Evolutionary conservation across 2,797 vertebrate genomes (phyloP), one percentile per base, ranked within the genome.

Genomic region (Harpagifer antarcticus): DNA sequence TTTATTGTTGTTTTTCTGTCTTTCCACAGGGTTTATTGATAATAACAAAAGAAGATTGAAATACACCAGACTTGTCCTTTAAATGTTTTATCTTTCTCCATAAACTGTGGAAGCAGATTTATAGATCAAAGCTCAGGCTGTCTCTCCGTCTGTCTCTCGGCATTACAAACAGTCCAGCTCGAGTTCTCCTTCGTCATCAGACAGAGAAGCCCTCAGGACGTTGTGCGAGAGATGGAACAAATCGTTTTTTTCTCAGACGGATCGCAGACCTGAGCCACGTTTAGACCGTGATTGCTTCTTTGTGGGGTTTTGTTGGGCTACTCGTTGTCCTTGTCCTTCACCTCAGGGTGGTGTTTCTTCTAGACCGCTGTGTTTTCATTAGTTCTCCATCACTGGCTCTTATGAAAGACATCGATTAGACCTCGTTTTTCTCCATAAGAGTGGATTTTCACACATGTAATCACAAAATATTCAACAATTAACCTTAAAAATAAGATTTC

Each of bases 181-280:
- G 54, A 11, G 54, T 61, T 79, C 53, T 64, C 45, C 50, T 75
- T 62, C 66, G 63, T 86, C 74, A 80, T 86, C 76, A 83, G 67
- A 76, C 74, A 72, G 64, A 54, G 73, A 87, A 61, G 57, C 81
- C 83, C 61, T 64, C 74, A 60, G 83, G 88, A 82, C 72, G 52
- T 47, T 53, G 40, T 55, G 73, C 14, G 9, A 74, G 47, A 81
- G 59, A 80, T 81, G 76, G 78, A 91, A 82, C 86, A 89, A 89
- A 85, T 77, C 31, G 61, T 88, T 80, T 88, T 78, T 76, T 83
- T 62, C 84, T 74, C 47, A 69, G 76, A 78, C 64, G 61, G 74
- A 84, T 91, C 85, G 72, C 48, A 50, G 70, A 67, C 68, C 23
- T 49, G 37, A 68, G 54, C 55, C 72, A 48, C 69, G 67, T 59